Conservation (phyloP, 1,140 invertebrate genomes). For the Musca domestica region DNA sequence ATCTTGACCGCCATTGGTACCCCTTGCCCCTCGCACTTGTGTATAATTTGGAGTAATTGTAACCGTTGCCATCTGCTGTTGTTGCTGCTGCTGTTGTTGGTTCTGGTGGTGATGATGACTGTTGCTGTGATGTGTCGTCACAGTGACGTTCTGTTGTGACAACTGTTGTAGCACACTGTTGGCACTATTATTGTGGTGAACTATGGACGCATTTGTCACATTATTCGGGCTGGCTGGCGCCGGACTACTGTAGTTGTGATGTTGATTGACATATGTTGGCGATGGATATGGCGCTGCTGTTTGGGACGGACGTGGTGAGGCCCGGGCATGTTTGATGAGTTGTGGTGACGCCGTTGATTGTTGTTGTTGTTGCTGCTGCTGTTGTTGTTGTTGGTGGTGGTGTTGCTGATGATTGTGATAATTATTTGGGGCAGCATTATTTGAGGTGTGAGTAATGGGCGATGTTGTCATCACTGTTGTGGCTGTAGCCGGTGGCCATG, state of each 20-base stretch:
- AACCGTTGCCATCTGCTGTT: slow-evolving; percentile 42
- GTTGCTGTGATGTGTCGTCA: slow-evolving; percentile 43
- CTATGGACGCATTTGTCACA: slow-evolving; percentile 7
- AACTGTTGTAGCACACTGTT: slow-evolving; percentile 50
- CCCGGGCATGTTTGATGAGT: slow-evolving; percentile 73
- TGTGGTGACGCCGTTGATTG: slow-evolving; percentile 40
- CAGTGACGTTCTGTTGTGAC: slow-evolving; percentile 48
- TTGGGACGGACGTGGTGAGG: slow-evolving; percentile 61
- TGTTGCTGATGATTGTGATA: slow-evolving; percentile 39
- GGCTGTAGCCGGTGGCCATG: slow-evolving; percentile 36
- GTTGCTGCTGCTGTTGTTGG: slow-evolving; percentile 23
- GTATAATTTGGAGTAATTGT: slow-evolving; percentile 48
- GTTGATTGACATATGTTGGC: slow-evolving; percentile 48
- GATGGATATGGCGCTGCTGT: slow-evolving; percentile 58
- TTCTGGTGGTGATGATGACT: slow-evolving; percentile 30
- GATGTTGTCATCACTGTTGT: slow-evolving; percentile 20
- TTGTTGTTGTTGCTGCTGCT: slow-evolving; percentile 23
- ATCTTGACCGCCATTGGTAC: background rate
- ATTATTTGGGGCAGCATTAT: slow-evolving; percentile 32
- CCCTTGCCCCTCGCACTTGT: background rate
- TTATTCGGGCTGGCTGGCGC: slow-evolving; percentile 12
- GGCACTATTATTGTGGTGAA: slow-evolving; percentile 47
- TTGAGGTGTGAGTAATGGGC: slow-evolving; percentile 15
- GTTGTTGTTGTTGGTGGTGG: slow-evolving; percentile 50
- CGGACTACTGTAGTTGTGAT: slow-evolving; percentile 35